Conservation (phyloP, 2,797 vertebrate species). For the Microctenopoma lineatum region DNA sequence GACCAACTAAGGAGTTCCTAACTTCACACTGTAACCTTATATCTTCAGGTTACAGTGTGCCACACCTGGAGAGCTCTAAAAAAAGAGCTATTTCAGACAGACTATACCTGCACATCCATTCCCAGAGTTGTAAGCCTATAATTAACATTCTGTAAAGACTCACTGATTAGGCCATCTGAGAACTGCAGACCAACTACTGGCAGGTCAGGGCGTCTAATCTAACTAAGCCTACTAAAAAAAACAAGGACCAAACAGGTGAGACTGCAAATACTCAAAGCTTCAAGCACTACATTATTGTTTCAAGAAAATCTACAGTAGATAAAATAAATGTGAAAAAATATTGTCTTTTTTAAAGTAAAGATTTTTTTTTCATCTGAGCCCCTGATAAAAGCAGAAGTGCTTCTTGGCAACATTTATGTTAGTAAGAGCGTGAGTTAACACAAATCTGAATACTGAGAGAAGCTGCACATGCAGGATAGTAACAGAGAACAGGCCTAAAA, state of each 20-base stretch:
- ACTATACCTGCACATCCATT: slow-evolving; percentile 55
- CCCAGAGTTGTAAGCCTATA: slow-evolving; percentile 68
- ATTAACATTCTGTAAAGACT: slow-evolving; percentile 67
- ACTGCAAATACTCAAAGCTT: slow-evolving; percentile 20
- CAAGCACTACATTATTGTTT: slow-evolving; percentile 1
- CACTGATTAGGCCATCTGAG: slow-evolving; percentile 58
- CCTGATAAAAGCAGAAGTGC: slow-evolving; percentile 7
- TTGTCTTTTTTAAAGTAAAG: too few relatives aligned
- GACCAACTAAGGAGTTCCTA: background rate
- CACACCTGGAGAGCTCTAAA: slow-evolving; percentile 39
- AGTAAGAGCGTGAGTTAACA: slow-evolving; percentile 25
- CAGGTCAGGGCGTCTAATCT: slow-evolving; percentile 51
- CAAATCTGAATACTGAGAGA: slow-evolving; percentile 40
- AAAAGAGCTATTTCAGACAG: slow-evolving; percentile 49
- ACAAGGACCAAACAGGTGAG: slow-evolving; percentile 29
- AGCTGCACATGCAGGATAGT: slow-evolving; percentile 29
- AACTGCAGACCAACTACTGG: slow-evolving; percentile 61
- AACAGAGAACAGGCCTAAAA: slow-evolving; percentile 61
- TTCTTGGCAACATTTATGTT: slow-evolving; percentile 20
- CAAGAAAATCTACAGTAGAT: background rate
- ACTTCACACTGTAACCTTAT: slow-evolving; percentile 36
- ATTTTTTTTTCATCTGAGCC: background rate
- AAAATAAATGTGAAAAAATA: background rate
- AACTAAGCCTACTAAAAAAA: slow-evolving; percentile 45
- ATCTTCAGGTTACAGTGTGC: slow-evolving; percentile 32